Percentiles rank a stretch among this genome's conserved stretches.
phyloP scores from a whole-genome alignment of 2,113 vertebrate species.

The Notarius lentiginosus region DNA sequence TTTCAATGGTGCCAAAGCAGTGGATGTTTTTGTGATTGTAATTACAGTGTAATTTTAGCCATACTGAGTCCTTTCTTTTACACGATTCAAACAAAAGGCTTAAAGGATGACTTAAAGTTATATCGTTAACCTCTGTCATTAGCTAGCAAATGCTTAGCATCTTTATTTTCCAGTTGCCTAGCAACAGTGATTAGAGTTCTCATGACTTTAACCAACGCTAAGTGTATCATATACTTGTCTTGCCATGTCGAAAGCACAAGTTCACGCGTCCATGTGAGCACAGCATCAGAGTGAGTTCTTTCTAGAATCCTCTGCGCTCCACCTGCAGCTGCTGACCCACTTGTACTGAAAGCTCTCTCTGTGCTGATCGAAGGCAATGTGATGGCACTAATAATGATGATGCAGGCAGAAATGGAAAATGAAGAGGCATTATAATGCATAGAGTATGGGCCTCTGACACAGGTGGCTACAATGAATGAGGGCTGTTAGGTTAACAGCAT shows the following conservation, averaged over 20 bases:
- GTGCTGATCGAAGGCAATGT: conserved; percentile 3
- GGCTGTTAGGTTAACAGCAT: background rate
- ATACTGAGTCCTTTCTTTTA: background rate
- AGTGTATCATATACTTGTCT: background rate
- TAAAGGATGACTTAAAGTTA: background rate
- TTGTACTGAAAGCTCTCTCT: conserved; percentile 30
- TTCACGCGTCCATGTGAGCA: background rate
- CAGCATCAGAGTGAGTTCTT: background rate
- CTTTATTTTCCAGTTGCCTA: background rate
- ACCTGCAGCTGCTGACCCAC: conserved; percentile 41
- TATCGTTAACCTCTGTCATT: background rate
- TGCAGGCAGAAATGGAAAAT: conserved; percentile 22
- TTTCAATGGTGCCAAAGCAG: background rate
- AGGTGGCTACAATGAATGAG: background rate
- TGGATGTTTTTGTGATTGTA: background rate
- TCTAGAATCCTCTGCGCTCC: conserved; percentile 33
- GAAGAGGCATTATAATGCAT: background rate
- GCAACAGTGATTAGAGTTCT: background rate
- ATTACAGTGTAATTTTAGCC: background rate
- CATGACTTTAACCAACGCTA: background rate
- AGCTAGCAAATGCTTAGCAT: background rate
- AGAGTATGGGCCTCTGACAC: background rate
- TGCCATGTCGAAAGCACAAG: background rate
- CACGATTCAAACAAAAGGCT: background rate
- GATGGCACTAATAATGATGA: conserved; percentile 21